These are phyloP conservation scores for Magallana gigas DNA, from an alignment of 1,140 invertebrate genomes.

Conservation along the genomic window DNA sequence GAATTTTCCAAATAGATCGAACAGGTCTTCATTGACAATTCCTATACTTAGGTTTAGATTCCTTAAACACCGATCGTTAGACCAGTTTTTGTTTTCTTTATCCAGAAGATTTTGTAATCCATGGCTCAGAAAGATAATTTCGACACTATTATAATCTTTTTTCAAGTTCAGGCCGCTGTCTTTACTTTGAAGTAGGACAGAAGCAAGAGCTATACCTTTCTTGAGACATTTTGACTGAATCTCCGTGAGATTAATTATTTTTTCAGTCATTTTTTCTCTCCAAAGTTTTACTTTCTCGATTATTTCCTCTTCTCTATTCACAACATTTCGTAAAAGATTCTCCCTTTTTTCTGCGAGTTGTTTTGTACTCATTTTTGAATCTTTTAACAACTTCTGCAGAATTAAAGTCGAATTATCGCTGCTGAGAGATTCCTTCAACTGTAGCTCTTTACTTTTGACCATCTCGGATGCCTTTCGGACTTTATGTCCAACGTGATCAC, in stretches of 20 bases:
- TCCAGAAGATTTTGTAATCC: not conserved
- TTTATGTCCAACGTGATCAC: constrained; percentile 2
- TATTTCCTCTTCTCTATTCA: constrained; percentile 1
- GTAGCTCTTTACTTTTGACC: not conserved
- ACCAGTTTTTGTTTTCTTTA: not conserved
- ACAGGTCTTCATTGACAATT: not conserved
- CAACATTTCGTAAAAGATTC: not conserved
- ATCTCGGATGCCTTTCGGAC: not conserved
- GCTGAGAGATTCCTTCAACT: not conserved
- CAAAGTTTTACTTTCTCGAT: not conserved
- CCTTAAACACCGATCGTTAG: not conserved
- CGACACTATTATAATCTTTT: not conserved
- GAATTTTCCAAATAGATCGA: not conserved
- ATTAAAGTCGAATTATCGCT: not conserved
- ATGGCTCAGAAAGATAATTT: not conserved
- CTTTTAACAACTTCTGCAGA: not conserved
- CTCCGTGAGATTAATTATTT: not conserved
- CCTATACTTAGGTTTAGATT: not conserved
- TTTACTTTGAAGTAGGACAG: not conserved
- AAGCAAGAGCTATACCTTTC: not conserved
- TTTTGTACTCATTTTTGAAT: not conserved
- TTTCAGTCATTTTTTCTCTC: not conserved
- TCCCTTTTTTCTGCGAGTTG: not conserved
- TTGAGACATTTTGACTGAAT: not conserved
- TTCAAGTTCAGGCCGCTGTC: not conserved